Base-by-base conservation (phyloP, 2,113 vertebrate genomes). In the Callionymus lyra region DNA sequence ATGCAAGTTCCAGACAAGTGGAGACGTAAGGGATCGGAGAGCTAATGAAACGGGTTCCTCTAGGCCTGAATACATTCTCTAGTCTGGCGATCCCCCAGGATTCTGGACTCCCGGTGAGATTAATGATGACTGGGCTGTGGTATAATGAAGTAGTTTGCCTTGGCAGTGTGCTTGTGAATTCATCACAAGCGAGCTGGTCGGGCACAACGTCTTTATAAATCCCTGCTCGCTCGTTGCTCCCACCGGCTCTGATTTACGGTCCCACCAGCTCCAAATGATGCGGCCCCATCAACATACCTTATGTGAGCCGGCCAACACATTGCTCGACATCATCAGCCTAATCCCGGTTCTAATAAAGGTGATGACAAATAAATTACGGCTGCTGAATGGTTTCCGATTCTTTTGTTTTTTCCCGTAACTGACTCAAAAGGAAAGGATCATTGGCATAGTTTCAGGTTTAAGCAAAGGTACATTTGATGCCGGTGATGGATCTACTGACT, bases 101-200 rank as follows among this genome's bases (percentile, higher is more conserved):
- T 87, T 83, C 86, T 56, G 70, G 72, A 81, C 80, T 83, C 86
- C 74, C 64, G 72, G 84, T 83, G 88, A 94, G 91, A 94, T 97
- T 91, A 91, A 93, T 91, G 90, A 85, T 87, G 82, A 83, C 83
- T 87, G 87, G 87, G 85, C 85, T 81, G 68, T 75, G 86, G 84
- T 88, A 90, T 93, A 94, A 92, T 93, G 88, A 95, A 93, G 87
- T 93, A 87, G 70, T 90, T 91, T 91, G 84, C 86, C 85, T 89
- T 90, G 90, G 91, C 89, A 93, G 86, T 88, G 76, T 84, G 81
- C 89, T 90, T 87, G 85, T 90, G 87, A 90, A 93, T 95, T 95
- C 91, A 93, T 93, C 89, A 92, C 87, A 87, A 91, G 87, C 87
- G 88, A 85, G 88, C 88, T 86, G 87, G 88, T 85, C 64, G 79